Evolutionary conservation across 2,797 vertebrate genomes (phyloP), one percentile per base, ranked within the genome.

Genomic region (Sebastes variabilis): DNA sequence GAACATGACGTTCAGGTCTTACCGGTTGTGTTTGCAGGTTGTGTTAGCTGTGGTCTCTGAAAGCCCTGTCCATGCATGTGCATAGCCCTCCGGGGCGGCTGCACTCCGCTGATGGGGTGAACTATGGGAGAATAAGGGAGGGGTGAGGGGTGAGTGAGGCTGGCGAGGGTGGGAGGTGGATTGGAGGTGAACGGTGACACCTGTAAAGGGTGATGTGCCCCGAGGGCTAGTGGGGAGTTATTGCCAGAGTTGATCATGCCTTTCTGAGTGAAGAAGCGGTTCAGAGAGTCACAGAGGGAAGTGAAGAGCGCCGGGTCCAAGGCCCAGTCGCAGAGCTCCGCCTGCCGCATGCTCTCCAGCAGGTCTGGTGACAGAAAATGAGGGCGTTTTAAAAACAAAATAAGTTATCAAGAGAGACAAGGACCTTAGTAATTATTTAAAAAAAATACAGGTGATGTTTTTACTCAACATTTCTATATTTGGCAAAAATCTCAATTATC

Each of bases 271-370:
- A 99, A 98, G 94, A 99, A 98, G 88, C 97, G 98, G 94, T 99
- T 99, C 86, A 99, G 97, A 32, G 98, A 99, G 93, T 99, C 98
- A 60, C 98, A 99, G 85, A 99, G 97, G 32, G 98, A 99, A 22
- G 97, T 98, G 94, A 99, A 99, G 85, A 99, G 96, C 2, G 96
- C 90, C 38, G 98, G 97, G 89, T 99, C 98, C 86, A 99, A 91
- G 38, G 97, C 97, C 98, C 97, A 99, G 91, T 99, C 98, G 84
- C 97, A 97, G 77, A 97, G 96, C 92, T 99, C 98, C 1, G 98
- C 98, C 94, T 99, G 98, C 7, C 97, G 97, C 91, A 99, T 97
- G 92, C 98, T 98, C 94, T 98, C 97, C 94, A 99, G 95, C 84
- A 99, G 95, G 83, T 98, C 97, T 98, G 94, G 34, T 54, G 81